Evolutionary conservation across 2,888 invertebrate species (phyloP).

Genomic region (Hydrotaea diabolus): DNA sequence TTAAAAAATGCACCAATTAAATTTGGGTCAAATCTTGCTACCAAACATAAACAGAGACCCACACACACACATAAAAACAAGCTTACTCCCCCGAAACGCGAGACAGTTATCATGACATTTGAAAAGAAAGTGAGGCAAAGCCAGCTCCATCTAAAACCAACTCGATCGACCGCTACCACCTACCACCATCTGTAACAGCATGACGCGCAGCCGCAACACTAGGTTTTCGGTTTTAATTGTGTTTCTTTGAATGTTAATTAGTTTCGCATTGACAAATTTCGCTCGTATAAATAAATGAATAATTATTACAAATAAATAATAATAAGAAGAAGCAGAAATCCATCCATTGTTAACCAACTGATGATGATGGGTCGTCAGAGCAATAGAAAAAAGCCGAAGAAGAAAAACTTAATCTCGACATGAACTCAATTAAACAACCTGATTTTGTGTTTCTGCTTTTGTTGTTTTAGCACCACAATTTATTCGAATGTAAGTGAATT

Average conservation of each 20-base stretch:
- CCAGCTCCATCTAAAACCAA: neutral
- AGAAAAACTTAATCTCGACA: constrained; percentile 51
- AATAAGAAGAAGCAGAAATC: constrained; percentile 18
- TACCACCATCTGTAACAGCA: neutral
- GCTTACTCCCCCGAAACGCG: neutral
- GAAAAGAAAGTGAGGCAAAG: constrained; percentile 2
- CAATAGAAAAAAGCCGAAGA: neutral
- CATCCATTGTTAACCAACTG: neutral
- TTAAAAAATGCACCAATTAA: neutral
- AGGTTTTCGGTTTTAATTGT: constrained; percentile 14
- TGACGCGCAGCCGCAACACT: neutral
- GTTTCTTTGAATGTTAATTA: constrained; percentile 31
- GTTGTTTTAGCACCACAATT: neutral
- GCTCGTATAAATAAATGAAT: constrained; percentile 38
- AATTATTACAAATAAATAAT: constrained; percentile 23
- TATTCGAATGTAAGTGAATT: constrained; percentile 30
- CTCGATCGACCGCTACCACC: neutral
- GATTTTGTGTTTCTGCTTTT: constrained; percentile 50
- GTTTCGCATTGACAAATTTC: constrained; percentile 47
- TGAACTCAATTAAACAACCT: constrained; percentile 65
- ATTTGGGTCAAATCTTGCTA: too few species aligned
- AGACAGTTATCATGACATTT: neutral
- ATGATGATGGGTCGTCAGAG: constrained; percentile 5
- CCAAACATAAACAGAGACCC: too few species aligned
- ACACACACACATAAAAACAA: constrained; percentile 1